Evolutionary conservation across 2,888 invertebrate genomes (phyloP).

Genomic region (Imbricaverruca yamaguchii): DNA sequence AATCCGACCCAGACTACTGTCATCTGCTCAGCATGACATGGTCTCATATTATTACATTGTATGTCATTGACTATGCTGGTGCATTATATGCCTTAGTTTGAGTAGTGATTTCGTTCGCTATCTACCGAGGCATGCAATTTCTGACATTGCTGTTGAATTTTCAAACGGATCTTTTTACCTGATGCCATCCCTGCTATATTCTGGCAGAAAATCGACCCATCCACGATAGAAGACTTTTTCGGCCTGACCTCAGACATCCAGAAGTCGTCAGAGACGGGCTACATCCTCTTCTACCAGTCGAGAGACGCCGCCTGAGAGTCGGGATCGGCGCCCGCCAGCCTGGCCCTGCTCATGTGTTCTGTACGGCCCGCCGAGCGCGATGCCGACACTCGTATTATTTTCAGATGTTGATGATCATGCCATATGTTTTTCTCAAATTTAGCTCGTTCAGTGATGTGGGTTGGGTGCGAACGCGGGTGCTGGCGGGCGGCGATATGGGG

Average conservation of each 20-base stretch:
- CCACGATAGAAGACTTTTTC: slow-evolving; percentile 99
- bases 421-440: slow-evolving; percentile 11
- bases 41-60: too few species aligned
- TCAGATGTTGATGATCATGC: slow-evolving; percentile 9
- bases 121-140: too few species aligned
- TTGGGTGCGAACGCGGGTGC: background rate
- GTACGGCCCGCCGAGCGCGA: too few species aligned
- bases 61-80: too few species aligned
- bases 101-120: too few species aligned
- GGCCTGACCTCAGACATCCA: slow-evolving; percentile 97
- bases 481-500: background rate
- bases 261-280: slow-evolving; percentile 98
- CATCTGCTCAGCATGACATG: too few species aligned
- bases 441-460: background rate
- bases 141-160: too few species aligned
- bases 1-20: too few species aligned
- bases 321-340: background rate
- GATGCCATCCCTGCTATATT: background rate
- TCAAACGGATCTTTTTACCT: too few species aligned
- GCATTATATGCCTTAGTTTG: too few species aligned
- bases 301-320: slow-evolving; percentile 49
- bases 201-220: slow-evolving; percentile 94
- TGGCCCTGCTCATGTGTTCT: background rate
- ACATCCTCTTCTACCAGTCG: slow-evolving; percentile 98
- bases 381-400: background rate